Evolutionary conservation across 2,113 vertebrate genomes (phyloP).

Genomic region (Felis catus): F.catus_Fca126_mat1.0 CM031423.1:77456501-77457000

Average conservation of each 20-base stretch:
- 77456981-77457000: not conserved
- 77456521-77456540: not conserved
- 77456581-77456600: not conserved
- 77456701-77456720: not conserved
- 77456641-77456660: not conserved
- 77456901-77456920: not conserved
- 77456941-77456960: not conserved
- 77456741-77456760: not conserved
- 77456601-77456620: not conserved
- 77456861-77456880: not conserved
- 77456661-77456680: not conserved
- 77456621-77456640: not conserved
- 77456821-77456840: not conserved
- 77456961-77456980: not conserved
- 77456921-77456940: not conserved
- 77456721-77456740: not conserved
- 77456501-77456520: no score
- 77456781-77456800: conserved; percentile 31
- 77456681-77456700: not conserved
- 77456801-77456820: not conserved
- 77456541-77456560: not conserved
- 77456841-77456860: not conserved
- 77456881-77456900: not conserved
- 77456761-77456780: not conserved
- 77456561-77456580: not conserved